Percentiles rank a stretch among this genome's conserved stretches.
Evolutionary conservation across 2,113 vertebrate genomes (phyloP).

Genomic region (Leptobrachium leishanense): DNA sequence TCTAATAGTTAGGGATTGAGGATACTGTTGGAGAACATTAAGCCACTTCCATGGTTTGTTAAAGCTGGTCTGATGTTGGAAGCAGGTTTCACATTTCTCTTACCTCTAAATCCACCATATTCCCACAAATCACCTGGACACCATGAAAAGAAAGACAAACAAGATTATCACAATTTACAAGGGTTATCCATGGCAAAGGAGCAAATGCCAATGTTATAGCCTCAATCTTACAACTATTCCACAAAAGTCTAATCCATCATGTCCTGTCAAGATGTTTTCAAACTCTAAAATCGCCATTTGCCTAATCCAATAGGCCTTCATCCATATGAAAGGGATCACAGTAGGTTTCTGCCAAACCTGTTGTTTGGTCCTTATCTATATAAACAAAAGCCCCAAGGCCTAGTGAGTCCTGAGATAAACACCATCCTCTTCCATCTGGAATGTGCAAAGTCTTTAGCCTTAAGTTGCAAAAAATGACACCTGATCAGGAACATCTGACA

Average conservation of each 20-base stretch:
- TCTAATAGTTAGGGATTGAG: too few species aligned
- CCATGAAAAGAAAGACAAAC: constrained; percentile 71
- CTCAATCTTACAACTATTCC: constrained; percentile 61
- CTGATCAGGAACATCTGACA: constrained; percentile 34
- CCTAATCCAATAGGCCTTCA: constrained; percentile 76
- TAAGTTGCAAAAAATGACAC: constrained; percentile 43
- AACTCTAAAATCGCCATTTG: constrained; percentile 70
- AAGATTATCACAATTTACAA: constrained; percentile 77
- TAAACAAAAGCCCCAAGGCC: constrained; percentile 72
- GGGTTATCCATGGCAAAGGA: constrained; percentile 67
- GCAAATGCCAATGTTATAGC: constrained; percentile 52
- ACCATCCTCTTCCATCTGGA: constrained; percentile 50
- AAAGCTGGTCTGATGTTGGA: background rate
- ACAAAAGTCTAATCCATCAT: constrained; percentile 75
- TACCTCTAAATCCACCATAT: background rate
- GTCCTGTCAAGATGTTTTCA: constrained; percentile 71
- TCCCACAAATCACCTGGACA: constrained; percentile 50
- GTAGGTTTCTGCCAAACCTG: constrained; percentile 63
- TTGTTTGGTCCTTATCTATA: constrained; percentile 78
- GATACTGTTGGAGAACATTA: too few species aligned
- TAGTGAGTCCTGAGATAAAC: constrained; percentile 53
- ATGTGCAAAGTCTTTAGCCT: constrained; percentile 49
- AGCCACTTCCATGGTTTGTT: too few species aligned
- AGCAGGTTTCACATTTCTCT: background rate
- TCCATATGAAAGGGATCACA: constrained; percentile 70